Base-by-base conservation (phyloP, 2,113 vertebrate species). In the Sceloporus tristichus region DNA sequence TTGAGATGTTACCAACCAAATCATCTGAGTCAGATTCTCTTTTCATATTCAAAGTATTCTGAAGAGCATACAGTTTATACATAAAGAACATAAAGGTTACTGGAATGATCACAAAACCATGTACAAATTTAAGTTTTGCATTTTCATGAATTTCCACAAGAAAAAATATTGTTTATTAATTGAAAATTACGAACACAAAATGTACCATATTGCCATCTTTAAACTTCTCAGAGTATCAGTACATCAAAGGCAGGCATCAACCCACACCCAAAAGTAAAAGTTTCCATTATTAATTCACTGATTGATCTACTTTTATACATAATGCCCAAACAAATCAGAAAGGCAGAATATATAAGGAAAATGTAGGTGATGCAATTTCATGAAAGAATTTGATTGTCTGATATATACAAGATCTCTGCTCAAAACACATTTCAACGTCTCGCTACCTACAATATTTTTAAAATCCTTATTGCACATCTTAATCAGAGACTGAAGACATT, bases 311-410 rank as follows among this genome's bases (percentile, higher is more conserved):
- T 95, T 89, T 85, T 29, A n/a, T 82, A 94, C 86, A 94, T 89
- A 94, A 87, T 88, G 88, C 85, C 87, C 88, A 85, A 93, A 84
- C 65, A 87, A 71, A 85, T 91, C n/a, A 59, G 56, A 89, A 91
- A 95, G 91, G 80, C 80, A 87, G 85, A 93, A 92, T 93, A 93
- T 90, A 90, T 90, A 89, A 91, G 94, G 89, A 85, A 89, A 96
- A 89, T 96, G 97, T 97, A 97, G 97, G 96, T 95, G 96, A 95
- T 96, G 96, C 95, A 97, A 96, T 97, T 97, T 97, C 94, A 88
- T 90, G 90, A 91, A 89, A 95, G 94, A 94, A 97, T 86, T 90
- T 94, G 95, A 96, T 90, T 81, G 92, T 88, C 87, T 94, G 96
- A 96, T 96, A 97, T 96, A 94, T 92, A 53, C 93, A 95, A 87